phyloP scores from a whole-genome alignment of 2,113 vertebrate genomes.

The Noturus placidus region DNA sequence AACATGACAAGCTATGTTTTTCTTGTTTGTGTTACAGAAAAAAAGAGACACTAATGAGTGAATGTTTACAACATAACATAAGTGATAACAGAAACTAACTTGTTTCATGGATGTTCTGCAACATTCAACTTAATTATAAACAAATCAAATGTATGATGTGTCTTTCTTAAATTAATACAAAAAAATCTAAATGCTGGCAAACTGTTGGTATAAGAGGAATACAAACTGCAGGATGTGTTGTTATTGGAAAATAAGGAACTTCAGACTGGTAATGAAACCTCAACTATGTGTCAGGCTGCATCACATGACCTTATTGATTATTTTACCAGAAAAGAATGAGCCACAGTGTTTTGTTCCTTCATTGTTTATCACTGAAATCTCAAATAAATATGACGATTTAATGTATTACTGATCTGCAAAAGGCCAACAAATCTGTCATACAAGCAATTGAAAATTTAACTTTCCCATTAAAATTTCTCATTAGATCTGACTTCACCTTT shows the following conservation, averaged over 20 bases:
- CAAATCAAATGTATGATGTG: background rate
- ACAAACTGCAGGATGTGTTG: background rate
- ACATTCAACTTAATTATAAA: background rate
- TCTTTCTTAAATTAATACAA: background rate
- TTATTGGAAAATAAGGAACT: background rate
- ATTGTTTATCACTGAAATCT: background rate
- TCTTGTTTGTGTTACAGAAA: background rate
- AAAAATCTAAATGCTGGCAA: background rate
- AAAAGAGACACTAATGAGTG: background rate
- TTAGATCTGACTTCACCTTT: conserved; percentile 62
- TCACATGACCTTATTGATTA: background rate
- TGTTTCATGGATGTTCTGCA: background rate
- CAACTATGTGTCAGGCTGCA: background rate
- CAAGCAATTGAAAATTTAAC: background rate
- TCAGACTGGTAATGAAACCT: background rate
- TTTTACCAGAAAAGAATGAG: background rate
- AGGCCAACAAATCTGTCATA: background rate
- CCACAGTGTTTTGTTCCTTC: background rate
- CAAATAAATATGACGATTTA: background rate
- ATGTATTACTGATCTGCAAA: background rate
- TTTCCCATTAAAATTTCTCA: background rate
- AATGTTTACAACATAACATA: background rate
- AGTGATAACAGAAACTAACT: background rate
- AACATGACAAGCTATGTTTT: background rate
- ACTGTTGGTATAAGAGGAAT: background rate